phyloP scores from a whole-genome alignment of 2,797 vertebrate species.

The Morelia viridis region DNA sequence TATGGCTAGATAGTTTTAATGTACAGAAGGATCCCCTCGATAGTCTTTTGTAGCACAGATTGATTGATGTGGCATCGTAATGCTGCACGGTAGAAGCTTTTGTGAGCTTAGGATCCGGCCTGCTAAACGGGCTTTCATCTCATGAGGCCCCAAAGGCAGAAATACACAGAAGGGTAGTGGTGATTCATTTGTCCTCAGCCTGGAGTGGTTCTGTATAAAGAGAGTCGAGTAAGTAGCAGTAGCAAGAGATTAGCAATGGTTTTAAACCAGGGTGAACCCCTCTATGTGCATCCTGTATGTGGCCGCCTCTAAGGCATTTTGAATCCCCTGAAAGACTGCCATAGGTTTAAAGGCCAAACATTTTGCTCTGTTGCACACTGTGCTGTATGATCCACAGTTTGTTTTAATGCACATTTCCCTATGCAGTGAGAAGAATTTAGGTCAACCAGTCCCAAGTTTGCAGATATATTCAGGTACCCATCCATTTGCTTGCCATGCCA shows the following conservation, averaged over 20 bases:
- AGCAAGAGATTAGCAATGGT: not conserved
- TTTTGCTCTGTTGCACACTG: not conserved
- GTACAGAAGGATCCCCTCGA: not conserved
- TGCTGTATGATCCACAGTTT: not conserved
- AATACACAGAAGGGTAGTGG: not conserved
- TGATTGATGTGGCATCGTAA: not conserved
- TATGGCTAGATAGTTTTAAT: constrained; percentile 3
- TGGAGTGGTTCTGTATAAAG: not conserved
- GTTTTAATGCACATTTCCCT: not conserved
- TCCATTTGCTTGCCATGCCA: not conserved
- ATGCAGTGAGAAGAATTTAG: not conserved
- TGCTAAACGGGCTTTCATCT: not conserved
- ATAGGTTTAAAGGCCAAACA: not conserved
- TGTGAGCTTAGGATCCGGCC: not conserved
- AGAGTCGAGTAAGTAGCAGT: not conserved
- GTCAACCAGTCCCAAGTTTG: not conserved
- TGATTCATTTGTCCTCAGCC: not conserved
- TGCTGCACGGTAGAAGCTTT: not conserved
- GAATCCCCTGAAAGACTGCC: not conserved
- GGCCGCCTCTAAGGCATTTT: not conserved
- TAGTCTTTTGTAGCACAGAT: not conserved
- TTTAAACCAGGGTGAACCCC: not conserved
- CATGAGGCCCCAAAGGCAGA: not conserved
- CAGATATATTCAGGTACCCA: not conserved
- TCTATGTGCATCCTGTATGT: not conserved